A percentile compares a stretch with the other conserved stretches of the same genome.
Evolutionary conservation across 2,888 invertebrate genomes (phyloP).

Genomic region (Operophtera brumata): DNA sequence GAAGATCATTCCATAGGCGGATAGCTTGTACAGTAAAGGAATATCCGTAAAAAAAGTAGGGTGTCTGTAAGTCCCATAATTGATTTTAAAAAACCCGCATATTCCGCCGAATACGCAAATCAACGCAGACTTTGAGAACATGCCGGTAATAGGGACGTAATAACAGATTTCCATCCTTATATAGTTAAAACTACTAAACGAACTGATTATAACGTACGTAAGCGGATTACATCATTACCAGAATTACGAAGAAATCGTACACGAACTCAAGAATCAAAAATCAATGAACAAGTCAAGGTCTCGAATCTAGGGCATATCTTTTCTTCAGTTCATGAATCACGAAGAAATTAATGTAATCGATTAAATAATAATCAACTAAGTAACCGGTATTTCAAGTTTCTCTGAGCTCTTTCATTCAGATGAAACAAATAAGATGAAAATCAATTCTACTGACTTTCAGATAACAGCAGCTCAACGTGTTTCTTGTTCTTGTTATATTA

Average conservation of each 20-base stretch:
- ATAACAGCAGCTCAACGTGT: too few relatives aligned
- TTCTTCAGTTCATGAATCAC: neutral
- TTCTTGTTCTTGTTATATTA: too few relatives aligned
- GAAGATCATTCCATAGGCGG: too few relatives aligned
- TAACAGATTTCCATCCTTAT: slow-evolving; percentile 17
- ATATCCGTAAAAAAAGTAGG: too few relatives aligned
- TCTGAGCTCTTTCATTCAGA: neutral
- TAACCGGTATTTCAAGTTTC: neutral
- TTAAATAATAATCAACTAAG: neutral
- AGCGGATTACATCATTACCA: slow-evolving; percentile 19
- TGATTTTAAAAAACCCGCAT: neutral
- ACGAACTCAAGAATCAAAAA: slow-evolving; percentile 11
- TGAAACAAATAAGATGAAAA: too few relatives aligned
- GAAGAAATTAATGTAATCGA: neutral
- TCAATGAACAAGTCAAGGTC: slow-evolving; percentile 14
- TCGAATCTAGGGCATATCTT: neutral
- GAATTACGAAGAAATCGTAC: slow-evolving; percentile 20
- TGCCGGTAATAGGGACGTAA: slow-evolving; percentile 10
- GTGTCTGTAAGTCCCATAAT: neutral
- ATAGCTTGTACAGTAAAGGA: too few relatives aligned
- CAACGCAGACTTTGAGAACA: neutral
- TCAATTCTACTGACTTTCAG: too few relatives aligned
- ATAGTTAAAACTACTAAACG: slow-evolving; percentile 2
- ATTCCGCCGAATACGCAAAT: slow-evolving; percentile 8
- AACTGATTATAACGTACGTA: slow-evolving; percentile 13